These are phyloP conservation scores for Seira ritae DNA, from an alignment of 2,888 invertebrate species.

Conservation along the genomic window DNA sequence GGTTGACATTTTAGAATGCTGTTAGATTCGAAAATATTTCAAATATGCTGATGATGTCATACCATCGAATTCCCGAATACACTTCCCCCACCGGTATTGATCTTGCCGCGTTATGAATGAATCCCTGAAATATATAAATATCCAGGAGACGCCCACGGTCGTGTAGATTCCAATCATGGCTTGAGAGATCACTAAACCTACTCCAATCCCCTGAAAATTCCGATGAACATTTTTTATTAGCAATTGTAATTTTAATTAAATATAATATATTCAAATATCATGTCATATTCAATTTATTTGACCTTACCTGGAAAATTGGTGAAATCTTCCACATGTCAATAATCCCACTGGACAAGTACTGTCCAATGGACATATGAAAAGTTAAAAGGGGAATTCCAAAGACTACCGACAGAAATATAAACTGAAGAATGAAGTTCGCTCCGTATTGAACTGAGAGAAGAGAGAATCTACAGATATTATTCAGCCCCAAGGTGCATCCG, in stretches of 20 bases:
- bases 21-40: no score
- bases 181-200: slow-evolving; percentile 87
- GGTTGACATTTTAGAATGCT: neutral
- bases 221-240: no score
- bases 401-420: slow-evolving; percentile 87
- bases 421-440: slow-evolving; percentile 92
- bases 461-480: slow-evolving; percentile 92
- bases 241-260: no score
- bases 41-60: no score
- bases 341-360: slow-evolving; percentile 88
- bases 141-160: slow-evolving; percentile 92
- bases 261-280: no score
- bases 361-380: slow-evolving; percentile 89
- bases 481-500: slow-evolving; percentile 90
- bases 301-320: slow-evolving; percentile 87
- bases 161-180: slow-evolving; percentile 90
- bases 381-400: slow-evolving; percentile 91
- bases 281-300: slow-evolving; percentile 5
- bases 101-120: slow-evolving; percentile 86
- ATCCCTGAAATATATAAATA: slow-evolving; percentile 90
- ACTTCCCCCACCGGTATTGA: slow-evolving; percentile 88
- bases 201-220: slow-evolving; percentile 84
- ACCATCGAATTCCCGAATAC: slow-evolving; percentile 80
- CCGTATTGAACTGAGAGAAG: slow-evolving; percentile 92
- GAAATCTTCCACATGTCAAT: slow-evolving; percentile 96